phyloP scores from a whole-genome alignment of 2,113 vertebrate species.

The Camelus dromedarius region DNA sequence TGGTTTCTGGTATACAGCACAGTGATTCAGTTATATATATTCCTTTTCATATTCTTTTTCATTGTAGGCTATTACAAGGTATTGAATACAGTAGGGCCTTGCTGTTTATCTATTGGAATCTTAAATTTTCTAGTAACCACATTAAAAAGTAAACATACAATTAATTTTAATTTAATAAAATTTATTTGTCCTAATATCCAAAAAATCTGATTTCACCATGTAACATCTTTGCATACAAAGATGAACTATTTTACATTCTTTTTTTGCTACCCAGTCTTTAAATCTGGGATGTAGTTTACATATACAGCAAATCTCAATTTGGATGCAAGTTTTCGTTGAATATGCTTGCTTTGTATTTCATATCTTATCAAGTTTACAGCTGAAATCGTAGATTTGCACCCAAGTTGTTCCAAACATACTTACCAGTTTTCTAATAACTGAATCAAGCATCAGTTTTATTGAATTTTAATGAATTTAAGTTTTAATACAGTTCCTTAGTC shows the following conservation, averaged over 20 bases:
- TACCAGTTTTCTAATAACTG: not conserved
- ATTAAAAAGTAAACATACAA: not conserved
- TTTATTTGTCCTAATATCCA: not conserved
- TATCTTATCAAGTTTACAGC: not conserved
- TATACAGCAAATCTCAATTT: not conserved
- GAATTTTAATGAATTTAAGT: not conserved
- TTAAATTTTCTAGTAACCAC: not conserved
- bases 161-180: not conserved
- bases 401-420: not conserved
- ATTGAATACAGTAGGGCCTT: too few relatives aligned
- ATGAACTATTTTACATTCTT: not conserved
- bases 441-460: not conserved
- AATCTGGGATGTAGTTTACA: not conserved
- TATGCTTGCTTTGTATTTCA: slow-evolving; percentile 6
- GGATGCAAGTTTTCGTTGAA: not conserved
- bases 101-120: not conserved
- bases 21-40: too few relatives aligned
- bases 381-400: not conserved
- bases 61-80: too few relatives aligned
- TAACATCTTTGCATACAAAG: not conserved
- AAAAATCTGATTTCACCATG: not conserved
- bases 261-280: not conserved
- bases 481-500: not conserved
- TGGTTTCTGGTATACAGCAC: too few relatives aligned
- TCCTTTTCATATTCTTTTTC: too few relatives aligned